A percentile compares a stretch with the other conserved stretches of the same genome.
Evolutionary conservation across 1,140 invertebrate genomes (phyloP).

Genomic region (Meloidogyne floridensis): DNA sequence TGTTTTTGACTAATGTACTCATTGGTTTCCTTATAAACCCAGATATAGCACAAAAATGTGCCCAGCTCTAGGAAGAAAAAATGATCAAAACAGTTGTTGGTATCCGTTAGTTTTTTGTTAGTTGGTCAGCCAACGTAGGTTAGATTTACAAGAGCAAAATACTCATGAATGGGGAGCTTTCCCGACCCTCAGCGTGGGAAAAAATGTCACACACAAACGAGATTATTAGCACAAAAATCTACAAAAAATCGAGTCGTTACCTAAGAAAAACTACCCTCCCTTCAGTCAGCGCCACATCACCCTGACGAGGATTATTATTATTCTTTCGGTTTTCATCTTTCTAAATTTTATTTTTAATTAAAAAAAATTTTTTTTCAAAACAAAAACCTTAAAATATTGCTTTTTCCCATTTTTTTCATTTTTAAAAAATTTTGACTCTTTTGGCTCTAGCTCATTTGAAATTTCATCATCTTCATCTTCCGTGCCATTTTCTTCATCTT

Average conservation of each 20-base stretch:
- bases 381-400: background rate
- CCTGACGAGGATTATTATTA: background rate
- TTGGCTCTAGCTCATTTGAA: slow-evolving; percentile 26
- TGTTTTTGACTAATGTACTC: no score
- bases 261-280: slow-evolving; percentile 50
- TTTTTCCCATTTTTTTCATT: background rate
- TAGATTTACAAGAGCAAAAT: no score
- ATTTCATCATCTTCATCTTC: slow-evolving; percentile 36
- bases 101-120: no score
- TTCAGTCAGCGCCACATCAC: slow-evolving; percentile 44
- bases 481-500: background rate
- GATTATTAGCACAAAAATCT: no score
- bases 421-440: background rate
- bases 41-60: no score
- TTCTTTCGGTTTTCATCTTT: slow-evolving; percentile 2
- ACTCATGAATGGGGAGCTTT: no score
- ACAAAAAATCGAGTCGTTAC: slow-evolving; percentile 15
- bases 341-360: background rate
- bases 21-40: no score
- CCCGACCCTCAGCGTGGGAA: no score
- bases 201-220: no score
- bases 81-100: no score
- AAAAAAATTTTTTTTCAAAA: background rate
- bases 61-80: no score
- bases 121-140: no score